phyloP scores from a whole-genome alignment of 35 echinoderm and acorn worm genomes.

The Lytechinus pictus region DNA sequence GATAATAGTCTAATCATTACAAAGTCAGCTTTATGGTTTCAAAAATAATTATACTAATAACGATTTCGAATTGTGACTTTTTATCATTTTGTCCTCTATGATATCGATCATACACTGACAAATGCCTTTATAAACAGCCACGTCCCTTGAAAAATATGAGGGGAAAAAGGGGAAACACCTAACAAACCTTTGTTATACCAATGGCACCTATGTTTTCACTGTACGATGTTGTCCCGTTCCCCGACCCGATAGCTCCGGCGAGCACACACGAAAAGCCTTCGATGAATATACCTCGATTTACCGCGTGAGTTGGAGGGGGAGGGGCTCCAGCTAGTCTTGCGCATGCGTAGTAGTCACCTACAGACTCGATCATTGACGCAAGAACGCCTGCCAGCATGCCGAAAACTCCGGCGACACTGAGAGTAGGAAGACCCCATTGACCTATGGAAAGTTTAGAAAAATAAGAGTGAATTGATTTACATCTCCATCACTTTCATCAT shows the following conservation, averaged over 20 bases:
- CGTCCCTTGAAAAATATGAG: background rate
- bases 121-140: background rate
- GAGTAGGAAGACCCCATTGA: conserved; percentile 70
- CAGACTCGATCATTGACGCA: conserved; percentile 68
- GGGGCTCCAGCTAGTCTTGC: conserved; percentile 59
- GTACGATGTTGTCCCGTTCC: conserved; percentile 64
- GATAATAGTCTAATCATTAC: too few relatives aligned
- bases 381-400: conserved; percentile 67
- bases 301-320: conserved; percentile 54
- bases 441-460: conserved; percentile 34
- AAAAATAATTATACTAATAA: too few relatives aligned
- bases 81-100: too few relatives aligned
- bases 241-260: conserved; percentile 59
- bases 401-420: conserved; percentile 57
- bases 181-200: conserved; percentile 69
- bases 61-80: too few relatives aligned
- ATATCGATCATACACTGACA: too few relatives aligned
- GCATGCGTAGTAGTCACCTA: conserved; percentile 69
- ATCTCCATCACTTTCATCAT: too few relatives aligned
- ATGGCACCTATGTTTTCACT: conserved; percentile 67
- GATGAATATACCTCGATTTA: conserved; percentile 65
- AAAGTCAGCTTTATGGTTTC: too few relatives aligned
- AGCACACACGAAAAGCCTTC: conserved; percentile 60
- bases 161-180: background rate
- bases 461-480: too few relatives aligned